These are phyloP conservation scores for Strigops habroptila DNA, from an alignment of 2,113 vertebrate species.

Conservation along the genomic window DNA sequence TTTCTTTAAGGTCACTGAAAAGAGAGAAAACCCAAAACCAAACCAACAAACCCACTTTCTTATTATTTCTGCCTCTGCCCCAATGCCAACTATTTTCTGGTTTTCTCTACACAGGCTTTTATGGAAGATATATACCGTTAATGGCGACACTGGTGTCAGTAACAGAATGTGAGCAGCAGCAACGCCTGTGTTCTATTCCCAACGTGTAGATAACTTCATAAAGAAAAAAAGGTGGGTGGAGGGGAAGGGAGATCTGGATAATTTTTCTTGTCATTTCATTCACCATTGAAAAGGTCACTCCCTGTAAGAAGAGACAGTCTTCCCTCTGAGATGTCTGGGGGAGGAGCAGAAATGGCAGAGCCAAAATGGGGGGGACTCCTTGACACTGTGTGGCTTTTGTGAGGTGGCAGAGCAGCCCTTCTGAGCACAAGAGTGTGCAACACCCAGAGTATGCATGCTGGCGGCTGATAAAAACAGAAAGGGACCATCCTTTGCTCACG, in stretches of 20 bases:
- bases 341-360: constrained; percentile 11
- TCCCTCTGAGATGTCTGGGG: neutral
- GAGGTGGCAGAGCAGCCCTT: constrained; percentile 23
- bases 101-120: neutral
- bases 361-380: neutral
- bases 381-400: neutral
- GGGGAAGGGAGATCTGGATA: constrained; percentile 24
- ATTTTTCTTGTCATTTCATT: constrained; percentile 59
- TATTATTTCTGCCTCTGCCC: neutral
- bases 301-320: constrained; percentile 41
- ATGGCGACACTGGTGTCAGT: constrained; percentile 39
- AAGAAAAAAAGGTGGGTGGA: constrained; percentile 53
- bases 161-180: constrained; percentile 35
- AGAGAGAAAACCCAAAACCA: neutral
- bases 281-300: constrained; percentile 58
- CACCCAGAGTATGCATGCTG: neutral
- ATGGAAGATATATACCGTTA: neutral
- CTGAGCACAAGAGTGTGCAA: constrained; percentile 3
- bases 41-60: neutral
- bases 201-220: constrained; percentile 35
- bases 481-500: constrained; percentile 59
- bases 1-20: constrained; percentile 40
- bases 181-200: neutral
- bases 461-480: constrained; percentile 59
- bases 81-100: neutral